Evolutionary conservation across 92 coral and sea anemone species (phyloP).

Genomic region (Phymanthus crucifer): DNA sequence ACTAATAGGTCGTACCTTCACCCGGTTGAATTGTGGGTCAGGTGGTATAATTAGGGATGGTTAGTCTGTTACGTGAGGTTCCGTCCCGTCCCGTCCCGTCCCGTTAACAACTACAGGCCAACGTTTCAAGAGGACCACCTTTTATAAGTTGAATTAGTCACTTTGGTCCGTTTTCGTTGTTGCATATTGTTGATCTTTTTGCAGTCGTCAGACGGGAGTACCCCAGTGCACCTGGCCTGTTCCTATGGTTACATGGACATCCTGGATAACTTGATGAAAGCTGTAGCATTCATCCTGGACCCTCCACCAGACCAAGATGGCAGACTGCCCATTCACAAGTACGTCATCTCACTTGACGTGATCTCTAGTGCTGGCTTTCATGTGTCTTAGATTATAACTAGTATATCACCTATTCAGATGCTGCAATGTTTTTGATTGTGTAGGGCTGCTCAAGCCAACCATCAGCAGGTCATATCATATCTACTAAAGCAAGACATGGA

Average conservation of each 20-base stretch:
- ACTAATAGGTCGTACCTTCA: too few species aligned
- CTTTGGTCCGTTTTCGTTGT: not conserved
- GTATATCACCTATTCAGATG: too few species aligned
- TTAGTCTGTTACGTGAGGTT: too few species aligned
- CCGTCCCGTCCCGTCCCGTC: too few species aligned
- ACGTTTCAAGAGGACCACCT: too few species aligned
- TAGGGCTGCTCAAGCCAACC: conserved; percentile 88
- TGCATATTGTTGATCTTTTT: too few species aligned
- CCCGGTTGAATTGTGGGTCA: too few species aligned
- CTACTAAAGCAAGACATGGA: conserved; percentile 82
- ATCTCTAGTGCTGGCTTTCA: too few species aligned
- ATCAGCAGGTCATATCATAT: conserved; percentile 73
- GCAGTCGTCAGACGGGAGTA: conserved; percentile 78
- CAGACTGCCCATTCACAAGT: conserved; percentile 84
- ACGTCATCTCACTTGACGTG: not conserved
- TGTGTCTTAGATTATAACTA: too few species aligned
- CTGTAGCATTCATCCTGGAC: conserved; percentile 79
- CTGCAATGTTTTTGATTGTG: not conserved
- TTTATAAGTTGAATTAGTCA: too few species aligned
- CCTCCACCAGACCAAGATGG: conserved; percentile 89
- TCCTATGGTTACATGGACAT: conserved; percentile 95
- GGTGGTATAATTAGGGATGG: too few species aligned
- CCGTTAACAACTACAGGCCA: too few species aligned
- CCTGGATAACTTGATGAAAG: conserved; percentile 78
- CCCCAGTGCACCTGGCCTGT: conserved; percentile 85